Evolutionary conservation across 2,888 invertebrate genomes (phyloP), one percentile per base, ranked within the genome.

Genomic region (Polydrusus cervinus): DNA sequence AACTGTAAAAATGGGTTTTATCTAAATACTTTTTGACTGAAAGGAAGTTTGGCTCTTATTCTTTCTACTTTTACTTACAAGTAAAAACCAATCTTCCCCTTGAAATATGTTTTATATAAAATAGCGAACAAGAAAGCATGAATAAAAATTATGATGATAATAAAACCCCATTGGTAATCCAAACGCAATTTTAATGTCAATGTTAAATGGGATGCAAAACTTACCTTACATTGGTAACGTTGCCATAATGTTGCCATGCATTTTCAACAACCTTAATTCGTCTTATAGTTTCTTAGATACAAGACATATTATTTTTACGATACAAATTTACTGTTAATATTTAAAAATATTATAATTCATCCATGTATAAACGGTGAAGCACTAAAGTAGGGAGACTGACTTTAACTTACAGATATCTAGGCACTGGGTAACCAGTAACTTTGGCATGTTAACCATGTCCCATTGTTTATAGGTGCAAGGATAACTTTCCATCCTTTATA

Each of bases 371-470:
- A n/a, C n/a, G n/a, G n/a, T n/a, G n/a, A n/a, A n/a, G n/a, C n/a
- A n/a, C n/a, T n/a, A n/a, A n/a, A n/a, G n/a, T n/a, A n/a, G n/a
- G n/a, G 25, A 25, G 25, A 3, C 25, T 25, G 5, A 25, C 5
- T 25, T 25, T 25, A 66, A 80, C 80, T 80, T 79, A 80, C 80
- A 80, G 70, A 69, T 77, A 90, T 79, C 88, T 84, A 9, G 90
- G 90, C 71, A 89, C 88, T 73, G 89, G 90, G 82, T 88, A 90
- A 61, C 88, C 89, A 76, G 89, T 88, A 75, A 90, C 89, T 82
- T n/a, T 89, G 89, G 80, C 93, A 93, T 79, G 91, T 90, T 85
- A 93, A 87, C 86, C 91, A 92, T 78, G 91, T 90, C 80, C 89
- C 88, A 80, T 86, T 86, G 77, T 85, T 87, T 84, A 87, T 86